Conservation (phyloP, 2,797 vertebrate species). For the Jordanella pulchra region DNA sequence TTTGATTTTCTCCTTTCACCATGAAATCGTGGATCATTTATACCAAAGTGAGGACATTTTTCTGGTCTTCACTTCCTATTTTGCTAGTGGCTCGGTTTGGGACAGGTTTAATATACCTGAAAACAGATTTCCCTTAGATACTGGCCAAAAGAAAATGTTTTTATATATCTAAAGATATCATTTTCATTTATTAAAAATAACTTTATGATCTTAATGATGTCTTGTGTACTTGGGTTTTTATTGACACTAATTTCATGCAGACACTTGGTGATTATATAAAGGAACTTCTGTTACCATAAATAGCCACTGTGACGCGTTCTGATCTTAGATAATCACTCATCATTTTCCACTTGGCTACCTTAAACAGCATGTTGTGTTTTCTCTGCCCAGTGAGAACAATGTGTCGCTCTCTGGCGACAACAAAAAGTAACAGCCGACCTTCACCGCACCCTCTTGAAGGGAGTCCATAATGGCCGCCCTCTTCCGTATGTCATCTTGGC, state of each 20-base stretch:
- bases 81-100: too few relatives aligned
- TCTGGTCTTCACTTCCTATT: too few relatives aligned
- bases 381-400: constrained; percentile 38
- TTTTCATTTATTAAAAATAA: neutral
- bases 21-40: too few relatives aligned
- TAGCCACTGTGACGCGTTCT: constrained; percentile 52
- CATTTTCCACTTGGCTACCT: constrained; percentile 58
- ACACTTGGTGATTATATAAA: constrained; percentile 24
- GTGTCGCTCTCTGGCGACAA: constrained; percentile 53
- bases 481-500: constrained; percentile 58
- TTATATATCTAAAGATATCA: too few relatives aligned
- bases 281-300: constrained; percentile 64
- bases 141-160: neutral
- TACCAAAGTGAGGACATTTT: too few relatives aligned
- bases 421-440: constrained; percentile 59
- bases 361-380: constrained; percentile 23
- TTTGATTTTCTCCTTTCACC: too few relatives aligned
- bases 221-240: neutral
- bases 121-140: neutral
- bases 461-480: constrained; percentile 59
- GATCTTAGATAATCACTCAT: constrained; percentile 46
- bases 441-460: constrained; percentile 46
- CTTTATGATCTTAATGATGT: too few relatives aligned
- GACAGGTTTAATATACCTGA: neutral
- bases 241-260: neutral